phyloP scores from a whole-genome alignment of 2,888 invertebrate species.

The Isoperla grammatica region DNA sequence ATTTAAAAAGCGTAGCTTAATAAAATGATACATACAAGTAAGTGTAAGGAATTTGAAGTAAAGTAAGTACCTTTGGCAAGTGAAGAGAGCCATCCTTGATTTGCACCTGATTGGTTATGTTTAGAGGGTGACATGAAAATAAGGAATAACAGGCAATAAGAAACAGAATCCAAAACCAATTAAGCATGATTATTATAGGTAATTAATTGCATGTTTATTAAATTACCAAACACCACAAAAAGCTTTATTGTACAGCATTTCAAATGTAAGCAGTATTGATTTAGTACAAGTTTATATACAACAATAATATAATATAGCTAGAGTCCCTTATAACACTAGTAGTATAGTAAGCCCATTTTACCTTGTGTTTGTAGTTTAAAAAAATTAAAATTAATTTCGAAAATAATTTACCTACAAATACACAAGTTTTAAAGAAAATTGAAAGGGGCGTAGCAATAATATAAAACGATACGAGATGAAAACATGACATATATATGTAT shows the following conservation, averaged over 20 bases:
- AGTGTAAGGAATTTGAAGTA: constrained; percentile 2
- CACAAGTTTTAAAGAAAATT: no score
- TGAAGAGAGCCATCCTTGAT: constrained; percentile 46
- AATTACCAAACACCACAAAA: constrained; percentile 22
- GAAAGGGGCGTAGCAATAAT: no score
- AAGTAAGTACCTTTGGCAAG: constrained; percentile 38
- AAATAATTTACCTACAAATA: no score
- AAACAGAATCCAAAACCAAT: constrained; percentile 7
- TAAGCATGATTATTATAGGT: no score
- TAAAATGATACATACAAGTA: neutral
- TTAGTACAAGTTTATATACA: no score
- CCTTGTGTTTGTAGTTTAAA: neutral
- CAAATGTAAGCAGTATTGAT: no score
- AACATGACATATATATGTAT: no score
- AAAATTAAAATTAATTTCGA: neutral
- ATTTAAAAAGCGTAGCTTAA: no score
- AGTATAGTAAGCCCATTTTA: no score
- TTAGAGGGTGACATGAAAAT: constrained; percentile 28
- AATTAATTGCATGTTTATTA: neutral
- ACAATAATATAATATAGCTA: no score
- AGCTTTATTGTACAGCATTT: neutral
- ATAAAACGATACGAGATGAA: no score
- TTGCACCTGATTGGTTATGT: constrained; percentile 41
- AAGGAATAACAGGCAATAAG: constrained; percentile 28
- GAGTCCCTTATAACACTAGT: no score